Base-by-base conservation (phyloP, 2,113 vertebrate genomes). In the Pithys albifrons region DNA sequence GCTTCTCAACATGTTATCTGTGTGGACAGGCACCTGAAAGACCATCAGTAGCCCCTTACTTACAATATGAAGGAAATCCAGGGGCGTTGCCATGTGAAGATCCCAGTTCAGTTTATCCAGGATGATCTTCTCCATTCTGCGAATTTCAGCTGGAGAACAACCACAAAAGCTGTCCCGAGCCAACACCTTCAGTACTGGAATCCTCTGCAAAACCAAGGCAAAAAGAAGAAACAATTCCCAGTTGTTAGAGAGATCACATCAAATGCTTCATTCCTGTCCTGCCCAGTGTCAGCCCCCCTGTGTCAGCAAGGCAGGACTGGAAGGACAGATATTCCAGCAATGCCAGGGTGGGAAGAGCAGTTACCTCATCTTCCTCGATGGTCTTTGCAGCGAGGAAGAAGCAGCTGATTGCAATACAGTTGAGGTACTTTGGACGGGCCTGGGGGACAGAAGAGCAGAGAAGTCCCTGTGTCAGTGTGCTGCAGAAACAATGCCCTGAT, bases 21-120 rank as follows among this genome's bases (percentile, higher is more conserved):
- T 31, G 29, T 72, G 2, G 20, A 78, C 35, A 12, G 80, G 31
- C 9, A 77, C 17, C 17, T 52, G 43, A 15, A n/a, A 35, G 43
- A 55, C 65, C 3, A 41, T 20, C 48, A 85, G 2, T 14, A 80
- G 67, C 51, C 83, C 88, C 67, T 52, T 55, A 98, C 97, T 97
- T 98, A 99, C 99, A 94, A 99, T 99, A 90, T 99, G 98, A 96
- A 99, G 99, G 98, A 99, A 99, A 97, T 99, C 99, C 98, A 99
- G 97, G 25, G 99, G 98, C 1, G 99, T 99, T 83, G 99, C 98
- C 33, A 97, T 98, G 97, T 99, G 99, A 97, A 99, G 99, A 97
- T 99, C 99, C 99, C 99, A 99, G 97, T 98, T 98, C 95, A 99
- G 97, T 95, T 99, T 99, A 98, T 99, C 99, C 98, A 99, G 98